phyloP scores from a whole-genome alignment of 2,888 invertebrate species.

The Resseliella maxima region DNA sequence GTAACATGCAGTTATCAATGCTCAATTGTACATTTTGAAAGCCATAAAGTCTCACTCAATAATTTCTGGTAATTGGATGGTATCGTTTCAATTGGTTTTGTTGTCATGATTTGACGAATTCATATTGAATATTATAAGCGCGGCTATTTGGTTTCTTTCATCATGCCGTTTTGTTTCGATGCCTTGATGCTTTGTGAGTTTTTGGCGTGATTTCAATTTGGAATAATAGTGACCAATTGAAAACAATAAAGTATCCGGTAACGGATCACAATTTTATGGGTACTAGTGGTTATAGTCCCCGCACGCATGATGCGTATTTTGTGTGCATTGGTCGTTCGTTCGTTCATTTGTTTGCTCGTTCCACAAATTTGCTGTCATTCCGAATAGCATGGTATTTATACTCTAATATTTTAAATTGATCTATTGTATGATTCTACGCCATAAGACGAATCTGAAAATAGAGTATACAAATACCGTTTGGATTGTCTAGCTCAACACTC shows the following conservation, averaged over 20 bases:
- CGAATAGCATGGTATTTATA: neutral
- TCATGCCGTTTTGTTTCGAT: neutral
- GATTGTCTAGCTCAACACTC: no score
- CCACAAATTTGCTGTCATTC: neutral
- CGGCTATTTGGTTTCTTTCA: slow-evolving; percentile 5
- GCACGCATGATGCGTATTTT: slow-evolving; percentile 30
- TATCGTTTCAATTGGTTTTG: neutral
- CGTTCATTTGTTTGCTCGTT: neutral
- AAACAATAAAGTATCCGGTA: slow-evolving; percentile 42
- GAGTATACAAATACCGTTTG: no score
- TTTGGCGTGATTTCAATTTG: slow-evolving; percentile 24
- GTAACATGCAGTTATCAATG: no score
- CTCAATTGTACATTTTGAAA: neutral
- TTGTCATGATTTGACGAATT: neutral
- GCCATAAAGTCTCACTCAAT: neutral
- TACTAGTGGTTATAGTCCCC: neutral
- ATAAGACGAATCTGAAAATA: no score
- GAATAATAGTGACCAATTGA: slow-evolving; percentile 49
- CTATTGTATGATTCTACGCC: neutral
- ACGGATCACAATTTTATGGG: neutral
- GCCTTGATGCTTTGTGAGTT: neutral
- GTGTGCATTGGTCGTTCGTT: neutral
- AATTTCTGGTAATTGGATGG: slow-evolving; percentile 20
- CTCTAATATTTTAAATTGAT: slow-evolving; percentile 12
- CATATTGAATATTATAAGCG: neutral